These are phyloP conservation scores for Ochropacha duplaris DNA, from an alignment of 2,888 invertebrate species.

Conservation along the genomic window DNA sequence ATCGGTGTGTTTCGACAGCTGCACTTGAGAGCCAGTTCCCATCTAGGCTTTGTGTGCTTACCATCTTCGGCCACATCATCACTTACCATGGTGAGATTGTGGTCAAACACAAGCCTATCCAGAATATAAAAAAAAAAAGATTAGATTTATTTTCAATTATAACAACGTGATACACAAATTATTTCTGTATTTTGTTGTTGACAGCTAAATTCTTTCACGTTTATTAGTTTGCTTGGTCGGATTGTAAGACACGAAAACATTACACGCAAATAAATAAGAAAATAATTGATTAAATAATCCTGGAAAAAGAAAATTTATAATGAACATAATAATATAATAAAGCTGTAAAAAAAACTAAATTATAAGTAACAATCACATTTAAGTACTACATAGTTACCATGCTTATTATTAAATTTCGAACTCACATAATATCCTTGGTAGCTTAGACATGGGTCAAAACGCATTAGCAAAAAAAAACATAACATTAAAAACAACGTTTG, in stretches of 20 bases:
- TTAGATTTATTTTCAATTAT: background rate
- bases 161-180: background rate
- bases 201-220: too few relatives aligned
- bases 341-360: slow-evolving; percentile 14
- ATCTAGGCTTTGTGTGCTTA: too few relatives aligned
- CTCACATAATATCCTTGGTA: slow-evolving; percentile 65
- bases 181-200: too few relatives aligned
- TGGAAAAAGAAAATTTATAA: slow-evolving; percentile 9
- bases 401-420: slow-evolving; percentile 23
- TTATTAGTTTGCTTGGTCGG: too few relatives aligned
- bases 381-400: slow-evolving; percentile 16
- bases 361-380: too few relatives aligned
- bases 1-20: too few relatives aligned
- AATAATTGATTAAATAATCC: background rate
- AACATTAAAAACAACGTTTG: slow-evolving; percentile 21
- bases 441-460: slow-evolving; percentile 36
- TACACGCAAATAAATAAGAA: background rate
- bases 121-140: too few relatives aligned
- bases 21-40: too few relatives aligned
- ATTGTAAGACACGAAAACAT: background rate
- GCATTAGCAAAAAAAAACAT: slow-evolving; percentile 21
- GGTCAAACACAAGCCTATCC: too few relatives aligned
- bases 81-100: too few relatives aligned
- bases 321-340: background rate
- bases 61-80: too few relatives aligned